Evolutionary conservation across 2,113 vertebrate genomes (phyloP), one percentile per base, ranked within the genome.

Genomic region (Phaethornis superciliosus): DNA sequence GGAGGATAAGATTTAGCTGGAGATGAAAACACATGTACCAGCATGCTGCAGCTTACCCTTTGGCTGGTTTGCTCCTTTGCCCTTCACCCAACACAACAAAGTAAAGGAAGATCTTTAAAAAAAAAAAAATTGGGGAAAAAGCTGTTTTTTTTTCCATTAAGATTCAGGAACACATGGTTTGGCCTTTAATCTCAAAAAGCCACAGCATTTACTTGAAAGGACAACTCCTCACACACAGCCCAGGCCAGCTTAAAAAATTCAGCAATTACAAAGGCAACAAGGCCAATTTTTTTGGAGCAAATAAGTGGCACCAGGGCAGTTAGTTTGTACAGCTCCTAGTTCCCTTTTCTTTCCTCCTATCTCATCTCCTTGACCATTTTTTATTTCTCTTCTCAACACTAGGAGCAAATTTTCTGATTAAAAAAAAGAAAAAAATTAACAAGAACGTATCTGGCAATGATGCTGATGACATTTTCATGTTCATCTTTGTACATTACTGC

Each of bases 91-190:
- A 4, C 23, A 35, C 17, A 54, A 35, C 58, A 77, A 85, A 85
- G 89, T 23, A 32, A 33, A 58, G 62, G 62, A 32, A 79, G 9
- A 76, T 72, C 75, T 79, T 49, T 44, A 76, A 94, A 89, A n/a
- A 47, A 47, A 12, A 40, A 40, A 40, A 40, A 40, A 40, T n/a
- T 3, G 27, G 23, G 3, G 35, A 65, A 58, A 47, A 17, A 84
- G 22, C 16, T 54, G 54, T 12, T 85, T 89, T 93, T 94, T 62
- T 85, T 94, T 89, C 80, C 59, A 91, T 89, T 88, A 94, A 96
- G 89, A 95, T 89, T 95, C 75, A 94, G 89, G 89, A 95, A 35
- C 74, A 72, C 54, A 35, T 44, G n/a, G 54, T n/a, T 76, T 89
- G 87, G 92, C 75, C 67, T 85, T 94, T 91, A 82, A 75, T 94